Percentiles rank a stretch among this genome's conserved stretches.
Evolutionary conservation across 2,113 vertebrate genomes (phyloP).

Genomic region (Paramormyrops kingsleyae): DNA sequence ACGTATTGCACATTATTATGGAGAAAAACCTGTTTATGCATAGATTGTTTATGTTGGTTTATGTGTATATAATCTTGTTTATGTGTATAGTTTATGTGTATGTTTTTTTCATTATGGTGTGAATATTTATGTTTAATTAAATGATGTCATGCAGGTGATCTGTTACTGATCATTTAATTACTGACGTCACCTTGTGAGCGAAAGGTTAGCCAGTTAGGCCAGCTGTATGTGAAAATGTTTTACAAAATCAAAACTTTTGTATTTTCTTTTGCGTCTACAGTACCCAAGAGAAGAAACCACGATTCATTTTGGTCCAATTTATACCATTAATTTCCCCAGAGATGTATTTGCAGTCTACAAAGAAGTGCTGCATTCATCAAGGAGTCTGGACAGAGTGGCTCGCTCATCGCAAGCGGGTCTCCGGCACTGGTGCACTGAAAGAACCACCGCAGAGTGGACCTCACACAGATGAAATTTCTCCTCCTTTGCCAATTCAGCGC

Average conservation of each 20-base stretch:
- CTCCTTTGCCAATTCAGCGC: conserved; percentile 31
- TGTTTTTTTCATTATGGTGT: neutral
- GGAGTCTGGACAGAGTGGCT: conserved; percentile 25
- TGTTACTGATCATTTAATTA: neutral
- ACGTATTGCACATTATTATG: neutral
- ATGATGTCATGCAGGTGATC: neutral
- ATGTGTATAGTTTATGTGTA: neutral
- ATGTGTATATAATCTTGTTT: neutral
- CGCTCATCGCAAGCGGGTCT: conserved; percentile 13
- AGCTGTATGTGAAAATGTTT: neutral
- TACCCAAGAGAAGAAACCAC: neutral
- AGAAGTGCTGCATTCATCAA: conserved; percentile 3
- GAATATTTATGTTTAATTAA: neutral
- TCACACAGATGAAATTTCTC: conserved; percentile 33
- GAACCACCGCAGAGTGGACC: conserved; percentile 27
- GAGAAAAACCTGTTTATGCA: neutral
- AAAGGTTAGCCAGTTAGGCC: neutral
- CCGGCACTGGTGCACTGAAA: neutral
- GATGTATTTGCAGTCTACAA: neutral
- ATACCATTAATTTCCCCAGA: conserved; percentile 5
- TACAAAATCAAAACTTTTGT: neutral
- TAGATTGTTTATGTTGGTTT: too few relatives aligned
- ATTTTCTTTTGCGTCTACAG: neutral
- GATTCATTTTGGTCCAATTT: neutral
- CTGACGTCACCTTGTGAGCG: neutral